Conservation (phyloP, 2,888 invertebrate genomes). For the Apocheima hispidaria region DNA sequence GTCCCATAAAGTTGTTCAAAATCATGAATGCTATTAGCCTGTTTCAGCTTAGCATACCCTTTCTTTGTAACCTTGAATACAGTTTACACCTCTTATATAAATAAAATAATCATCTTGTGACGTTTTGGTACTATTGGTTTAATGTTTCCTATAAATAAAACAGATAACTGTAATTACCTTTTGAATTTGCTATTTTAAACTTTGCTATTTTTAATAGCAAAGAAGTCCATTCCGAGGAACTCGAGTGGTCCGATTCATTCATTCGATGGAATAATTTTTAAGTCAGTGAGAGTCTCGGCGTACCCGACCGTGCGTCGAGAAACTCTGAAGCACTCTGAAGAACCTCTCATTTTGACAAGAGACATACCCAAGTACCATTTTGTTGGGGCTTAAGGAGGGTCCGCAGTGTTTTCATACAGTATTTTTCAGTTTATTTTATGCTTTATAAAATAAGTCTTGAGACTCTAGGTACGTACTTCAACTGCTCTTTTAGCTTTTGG, state of each 20-base stretch:
- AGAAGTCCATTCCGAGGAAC: constrained; percentile 4
- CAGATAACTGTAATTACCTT: no score
- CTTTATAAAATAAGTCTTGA: constrained; percentile 32
- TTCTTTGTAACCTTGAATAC: no score
- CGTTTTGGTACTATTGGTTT: no score
- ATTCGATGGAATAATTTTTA: constrained; percentile 34
- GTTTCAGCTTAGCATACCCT: no score
- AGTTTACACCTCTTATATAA: no score
- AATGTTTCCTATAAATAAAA: neutral
- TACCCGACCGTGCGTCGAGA: constrained; percentile 46
- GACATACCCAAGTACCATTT: constrained; percentile 59
- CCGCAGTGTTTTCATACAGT: constrained; percentile 46
- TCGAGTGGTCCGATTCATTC: constrained; percentile 25
- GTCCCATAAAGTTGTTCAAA: no score
- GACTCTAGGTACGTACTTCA: constrained; percentile 24
- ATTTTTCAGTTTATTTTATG: constrained; percentile 41
- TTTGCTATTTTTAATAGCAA: constrained; percentile 11
- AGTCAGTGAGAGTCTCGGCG: constrained; percentile 34
- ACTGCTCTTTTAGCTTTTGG: constrained; percentile 29
- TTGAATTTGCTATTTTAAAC: no score
- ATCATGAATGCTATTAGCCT: no score
- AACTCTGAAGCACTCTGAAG: constrained; percentile 48
- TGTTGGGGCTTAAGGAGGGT: constrained; percentile 51
- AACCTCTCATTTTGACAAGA: constrained; percentile 55
- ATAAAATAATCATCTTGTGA: no score